Base-by-base conservation (phyloP, 2,113 vertebrate genomes). In the Sinocyclocheilus anshuiensis region DNA sequence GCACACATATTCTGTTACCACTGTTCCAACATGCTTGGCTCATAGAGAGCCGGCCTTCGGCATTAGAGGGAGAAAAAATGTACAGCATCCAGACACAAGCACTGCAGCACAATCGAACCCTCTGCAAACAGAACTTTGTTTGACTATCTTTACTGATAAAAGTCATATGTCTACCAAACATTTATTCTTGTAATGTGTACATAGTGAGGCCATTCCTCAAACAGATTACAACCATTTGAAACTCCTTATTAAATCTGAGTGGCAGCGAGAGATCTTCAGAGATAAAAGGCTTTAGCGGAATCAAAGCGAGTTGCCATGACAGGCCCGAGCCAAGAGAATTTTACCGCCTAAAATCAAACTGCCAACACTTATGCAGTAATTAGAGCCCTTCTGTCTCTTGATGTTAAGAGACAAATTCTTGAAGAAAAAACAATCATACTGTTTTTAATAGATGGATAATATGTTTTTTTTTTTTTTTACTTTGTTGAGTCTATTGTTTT, bases 1-100 rank as follows among this genome's bases (percentile, higher is more conserved):
- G 67, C 85, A 82, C 16, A 87, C 83, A 76, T 82, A 88, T 90
- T 90, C 86, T 90, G 72, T 90, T 88, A 88, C 89, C 26, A n/a
- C 87, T 90, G 89, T 90, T 88, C 79, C 83, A 88, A 90, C 89
- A 87, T 83, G 89, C 81, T 87, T 55, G 15, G 77, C 80, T 87
- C 84, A 84, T 84, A 48, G 63, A 75, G 45, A 71, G 82, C 72
- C 18, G 13, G 48, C 74, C 76, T 45, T 77, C 72, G 77, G 79
- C 81, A 84, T 78, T 77, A 84, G 77, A 65, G 77, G 45, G 59
- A 65, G 12, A 16, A 22, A 45, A 79, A 45, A 24, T 9, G 7
- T 18, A 65, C 85, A 77, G 74, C 79, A 72, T 86, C 39, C 39
- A 53, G 77, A 69, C 82, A 65, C 65, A 4, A 26, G 42, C 77